Percentiles rank a stretch among this genome's conserved stretches.
These are phyloP conservation scores for Campoplex nolae DNA, from an alignment of 2,888 invertebrate genomes.

Conservation along the genomic window DNA sequence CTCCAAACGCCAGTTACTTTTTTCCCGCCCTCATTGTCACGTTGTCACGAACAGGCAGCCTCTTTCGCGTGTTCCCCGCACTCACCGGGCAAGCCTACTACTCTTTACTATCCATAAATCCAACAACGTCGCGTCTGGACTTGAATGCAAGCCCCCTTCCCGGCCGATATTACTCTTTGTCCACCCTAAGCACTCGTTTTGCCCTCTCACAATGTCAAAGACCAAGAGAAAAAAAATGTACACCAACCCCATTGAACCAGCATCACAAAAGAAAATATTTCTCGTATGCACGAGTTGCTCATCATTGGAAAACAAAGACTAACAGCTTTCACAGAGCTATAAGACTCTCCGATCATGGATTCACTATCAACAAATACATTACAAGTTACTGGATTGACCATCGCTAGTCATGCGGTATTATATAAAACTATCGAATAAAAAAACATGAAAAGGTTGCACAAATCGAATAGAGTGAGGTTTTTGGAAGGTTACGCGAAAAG, in stretches of 20 bases:
- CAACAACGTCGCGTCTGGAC: conserved; percentile 80
- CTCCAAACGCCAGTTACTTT: conserved; percentile 78
- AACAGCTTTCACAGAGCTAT: conserved; percentile 22
- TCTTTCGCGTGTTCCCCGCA: conserved; percentile 63
- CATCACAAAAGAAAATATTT: conserved; percentile 51
- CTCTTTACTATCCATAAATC: conserved; percentile 83
- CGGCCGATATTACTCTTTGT: conserved; percentile 79
- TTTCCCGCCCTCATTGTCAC: conserved; percentile 81
- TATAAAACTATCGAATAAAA: too few relatives aligned
- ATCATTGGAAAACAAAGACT: conserved; percentile 36
- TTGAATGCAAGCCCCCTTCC: conserved; percentile 73
- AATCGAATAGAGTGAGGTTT: too few relatives aligned
- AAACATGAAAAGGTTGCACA: too few relatives aligned
- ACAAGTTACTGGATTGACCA: conserved; percentile 14
- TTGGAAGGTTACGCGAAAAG: too few relatives aligned
- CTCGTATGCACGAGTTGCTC: conserved; percentile 35
- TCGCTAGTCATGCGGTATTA: too few relatives aligned
- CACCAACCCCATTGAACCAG: conserved; percentile 39
- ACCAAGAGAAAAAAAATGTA: conserved; percentile 60
- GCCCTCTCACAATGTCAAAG: conserved; percentile 29
- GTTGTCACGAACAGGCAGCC: conserved; percentile 79
- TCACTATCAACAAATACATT: background rate
- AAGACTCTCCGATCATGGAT: background rate
- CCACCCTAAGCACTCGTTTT: conserved; percentile 55
- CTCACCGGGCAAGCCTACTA: conserved; percentile 70